Evolutionary conservation across 2,888 invertebrate genomes (phyloP).

Genomic region (Boloria euphrosyne): DNA sequence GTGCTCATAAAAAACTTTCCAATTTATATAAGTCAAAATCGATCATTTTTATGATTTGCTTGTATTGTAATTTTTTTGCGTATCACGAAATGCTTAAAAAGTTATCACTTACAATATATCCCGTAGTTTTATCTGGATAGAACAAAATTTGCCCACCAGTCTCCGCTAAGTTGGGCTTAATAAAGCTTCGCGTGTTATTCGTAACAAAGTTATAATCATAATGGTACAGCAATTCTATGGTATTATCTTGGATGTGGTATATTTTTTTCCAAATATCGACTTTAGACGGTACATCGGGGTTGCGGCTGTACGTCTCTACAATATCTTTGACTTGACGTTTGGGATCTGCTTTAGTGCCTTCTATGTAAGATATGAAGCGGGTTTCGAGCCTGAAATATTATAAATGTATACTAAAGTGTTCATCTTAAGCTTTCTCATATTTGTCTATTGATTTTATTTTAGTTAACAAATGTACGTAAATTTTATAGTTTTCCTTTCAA

Average conservation of each 20-base stretch:
- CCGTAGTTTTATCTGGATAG: constrained; percentile 84
- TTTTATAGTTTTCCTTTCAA: too few relatives aligned
- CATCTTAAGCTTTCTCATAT: background rate
- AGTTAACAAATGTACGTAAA: too few relatives aligned
- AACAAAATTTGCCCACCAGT: constrained; percentile 86
- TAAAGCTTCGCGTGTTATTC: constrained; percentile 84
- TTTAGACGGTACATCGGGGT: constrained; percentile 77
- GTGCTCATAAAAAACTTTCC: too few relatives aligned
- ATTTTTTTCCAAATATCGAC: constrained; percentile 85
- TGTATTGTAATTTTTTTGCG: too few relatives aligned
- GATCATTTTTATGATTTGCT: too few relatives aligned
- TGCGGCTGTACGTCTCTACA: constrained; percentile 84
- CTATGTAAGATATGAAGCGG: constrained; percentile 60
- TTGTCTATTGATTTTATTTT: background rate
- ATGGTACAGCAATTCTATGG: constrained; percentile 84
- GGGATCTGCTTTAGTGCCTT: constrained; percentile 59
- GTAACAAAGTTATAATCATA: constrained; percentile 84
- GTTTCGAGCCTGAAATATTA: constrained; percentile 58
- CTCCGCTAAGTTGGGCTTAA: constrained; percentile 87
- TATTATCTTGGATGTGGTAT: constrained; percentile 83
- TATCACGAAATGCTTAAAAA: background rate
- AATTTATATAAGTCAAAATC: too few relatives aligned
- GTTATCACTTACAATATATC: constrained; percentile 83
- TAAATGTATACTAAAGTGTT: background rate
- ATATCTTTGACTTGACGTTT: constrained; percentile 72